A percentile compares a stretch with the other conserved stretches of the same genome.
phyloP scores from a whole-genome alignment of 2,888 invertebrate genomes.

The Miltochrista miniata region DNA sequence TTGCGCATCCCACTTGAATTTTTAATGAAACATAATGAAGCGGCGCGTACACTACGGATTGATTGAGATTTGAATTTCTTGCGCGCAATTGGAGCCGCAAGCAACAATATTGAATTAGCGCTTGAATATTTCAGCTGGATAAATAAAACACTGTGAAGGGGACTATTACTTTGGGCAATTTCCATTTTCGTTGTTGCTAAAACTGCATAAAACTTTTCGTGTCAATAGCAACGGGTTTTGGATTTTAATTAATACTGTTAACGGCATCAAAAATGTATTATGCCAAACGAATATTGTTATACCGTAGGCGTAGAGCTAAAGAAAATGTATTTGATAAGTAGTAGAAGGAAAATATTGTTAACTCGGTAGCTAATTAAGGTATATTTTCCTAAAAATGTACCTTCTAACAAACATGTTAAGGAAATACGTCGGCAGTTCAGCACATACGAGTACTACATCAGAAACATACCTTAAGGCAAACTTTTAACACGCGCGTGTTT shows the following conservation, averaged over 20 bases:
- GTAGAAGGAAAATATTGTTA: slow-evolving; percentile 1
- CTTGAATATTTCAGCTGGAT: slow-evolving; percentile 68
- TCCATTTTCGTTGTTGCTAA: slow-evolving; percentile 41
- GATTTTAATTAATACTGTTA: slow-evolving; percentile 26
- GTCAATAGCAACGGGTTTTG: slow-evolving; percentile 40
- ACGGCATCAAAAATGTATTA: slow-evolving; percentile 13
- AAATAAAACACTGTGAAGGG: slow-evolving; percentile 66
- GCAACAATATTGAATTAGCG: slow-evolving; percentile 69
- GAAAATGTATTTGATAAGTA: neutral
- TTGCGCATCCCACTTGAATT: slow-evolving; percentile 74
- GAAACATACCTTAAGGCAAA: slow-evolving; percentile 21
- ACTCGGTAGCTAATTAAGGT: slow-evolving; percentile 21
- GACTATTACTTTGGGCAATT: slow-evolving; percentile 39
- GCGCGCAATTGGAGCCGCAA: slow-evolving; percentile 65
- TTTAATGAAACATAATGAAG: slow-evolving; percentile 76
- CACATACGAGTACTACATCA: too few species aligned
- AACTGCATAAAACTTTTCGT: slow-evolving; percentile 53
- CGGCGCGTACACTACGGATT: slow-evolving; percentile 63
- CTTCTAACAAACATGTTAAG: slow-evolving; percentile 9
- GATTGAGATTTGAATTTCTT: slow-evolving; percentile 80
- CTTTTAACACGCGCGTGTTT: slow-evolving; percentile 25
- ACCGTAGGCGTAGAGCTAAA: neutral
- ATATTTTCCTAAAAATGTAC: slow-evolving; percentile 16
- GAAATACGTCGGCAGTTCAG: slow-evolving; percentile 11
- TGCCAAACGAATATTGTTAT: slow-evolving; percentile 7